Evolutionary conservation across 2,113 vertebrate genomes (phyloP).

Genomic region (Clupea harengus): DNA sequence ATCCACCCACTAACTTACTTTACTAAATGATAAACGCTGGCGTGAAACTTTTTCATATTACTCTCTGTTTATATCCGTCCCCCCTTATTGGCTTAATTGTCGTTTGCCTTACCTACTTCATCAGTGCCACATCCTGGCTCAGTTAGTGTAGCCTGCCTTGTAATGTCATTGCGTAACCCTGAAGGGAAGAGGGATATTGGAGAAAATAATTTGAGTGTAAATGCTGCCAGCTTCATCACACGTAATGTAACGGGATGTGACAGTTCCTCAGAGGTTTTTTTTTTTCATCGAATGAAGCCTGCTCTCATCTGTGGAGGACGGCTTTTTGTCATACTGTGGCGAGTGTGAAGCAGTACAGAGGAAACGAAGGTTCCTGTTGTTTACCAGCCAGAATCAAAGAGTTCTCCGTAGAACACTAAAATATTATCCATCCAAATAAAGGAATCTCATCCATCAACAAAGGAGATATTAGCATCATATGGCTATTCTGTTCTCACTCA

Average conservation of each 20-base stretch:
- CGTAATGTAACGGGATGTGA: neutral
- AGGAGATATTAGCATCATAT: neutral
- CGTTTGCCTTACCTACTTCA: neutral
- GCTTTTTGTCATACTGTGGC: neutral
- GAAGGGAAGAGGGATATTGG: neutral
- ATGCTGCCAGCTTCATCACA: neutral
- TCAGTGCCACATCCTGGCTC: neutral
- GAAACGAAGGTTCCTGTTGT: neutral
- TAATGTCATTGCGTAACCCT: neutral
- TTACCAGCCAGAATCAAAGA: neutral
- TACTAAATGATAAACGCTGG: neutral
- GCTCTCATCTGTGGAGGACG: neutral
- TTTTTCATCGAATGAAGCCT: neutral
- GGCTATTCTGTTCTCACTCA: neutral
- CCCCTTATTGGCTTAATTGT: neutral
- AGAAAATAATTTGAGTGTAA: neutral
- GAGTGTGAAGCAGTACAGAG: neutral
- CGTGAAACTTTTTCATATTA: neutral
- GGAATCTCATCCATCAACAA: neutral
- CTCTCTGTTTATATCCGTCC: neutral
- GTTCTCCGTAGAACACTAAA: neutral
- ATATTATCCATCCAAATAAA: neutral
- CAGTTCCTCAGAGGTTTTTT: neutral
- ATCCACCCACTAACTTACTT: neutral
- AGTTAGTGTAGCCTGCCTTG: neutral